These are phyloP conservation scores for Nannospalax galili DNA, from an alignment of 2,113 vertebrate genomes.

Conservation along the genomic window DNA sequence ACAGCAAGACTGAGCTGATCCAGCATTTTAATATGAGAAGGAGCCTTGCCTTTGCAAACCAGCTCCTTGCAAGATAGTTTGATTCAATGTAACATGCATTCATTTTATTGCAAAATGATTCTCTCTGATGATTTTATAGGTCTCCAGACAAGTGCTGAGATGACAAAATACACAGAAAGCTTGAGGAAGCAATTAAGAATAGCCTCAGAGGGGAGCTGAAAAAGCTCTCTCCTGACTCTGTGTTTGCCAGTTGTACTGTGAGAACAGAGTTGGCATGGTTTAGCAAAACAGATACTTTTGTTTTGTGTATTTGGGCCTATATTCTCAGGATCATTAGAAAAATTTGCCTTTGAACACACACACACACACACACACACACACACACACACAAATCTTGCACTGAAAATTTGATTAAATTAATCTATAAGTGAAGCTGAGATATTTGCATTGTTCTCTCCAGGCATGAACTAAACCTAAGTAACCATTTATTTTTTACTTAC, in stretches of 20 bases:
- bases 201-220: background rate
- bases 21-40: constrained; percentile 16
- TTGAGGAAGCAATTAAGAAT: constrained; percentile 39
- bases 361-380: background rate
- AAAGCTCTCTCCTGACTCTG: background rate
- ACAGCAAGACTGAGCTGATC: background rate
- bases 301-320: constrained; percentile 5
- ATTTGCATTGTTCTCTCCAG: constrained; percentile 12
- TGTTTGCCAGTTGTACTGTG: background rate
- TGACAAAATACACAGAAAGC: constrained; percentile 24
- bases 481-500: background rate
- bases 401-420: constrained; percentile 38
- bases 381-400: background rate
- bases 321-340: constrained; percentile 26
- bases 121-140: background rate
- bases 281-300: background rate
- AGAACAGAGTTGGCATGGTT: background rate
- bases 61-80: background rate
- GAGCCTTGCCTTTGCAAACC: background rate
- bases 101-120: constrained; percentile 16
- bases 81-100: constrained; percentile 45
- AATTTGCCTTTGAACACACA: background rate
- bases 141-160: constrained; percentile 32
- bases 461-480: constrained; percentile 18
- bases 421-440: background rate